These are phyloP conservation scores for Holothuria leucospilota DNA, from an alignment of 53 echinoderm and acorn worm species.

Conservation along the genomic window DNA sequence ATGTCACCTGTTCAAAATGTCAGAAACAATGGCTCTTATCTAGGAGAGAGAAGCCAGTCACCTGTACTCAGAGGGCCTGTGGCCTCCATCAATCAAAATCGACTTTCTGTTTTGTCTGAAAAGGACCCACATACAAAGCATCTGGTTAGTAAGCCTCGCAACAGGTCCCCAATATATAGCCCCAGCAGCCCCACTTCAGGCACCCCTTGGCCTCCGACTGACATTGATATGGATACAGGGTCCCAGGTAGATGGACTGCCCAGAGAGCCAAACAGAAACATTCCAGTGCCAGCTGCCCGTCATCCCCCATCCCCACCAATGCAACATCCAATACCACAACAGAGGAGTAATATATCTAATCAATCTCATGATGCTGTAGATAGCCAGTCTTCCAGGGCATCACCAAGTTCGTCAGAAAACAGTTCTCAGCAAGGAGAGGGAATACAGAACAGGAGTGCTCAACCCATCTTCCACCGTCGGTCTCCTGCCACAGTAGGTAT, in stretches of 20 bases:
- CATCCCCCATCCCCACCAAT: conserved; percentile 40
- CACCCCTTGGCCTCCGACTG: conserved; percentile 15
- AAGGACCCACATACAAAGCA: conserved; percentile 74
- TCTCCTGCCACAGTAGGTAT: conserved; percentile 90
- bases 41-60: conserved; percentile 9
- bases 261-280: conserved; percentile 29
- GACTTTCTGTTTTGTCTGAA: conserved; percentile 68
- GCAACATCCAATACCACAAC: conserved; percentile 39
- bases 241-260: conserved; percentile 14
- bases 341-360: conserved; percentile 10
- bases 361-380: neutral
- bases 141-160: conserved; percentile 71
- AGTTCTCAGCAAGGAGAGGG: conserved; percentile 33
- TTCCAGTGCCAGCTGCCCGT: neutral
- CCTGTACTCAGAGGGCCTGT: conserved; percentile 47
- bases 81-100: neutral
- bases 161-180: conserved; percentile 83
- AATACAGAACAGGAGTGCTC: conserved; percentile 34
- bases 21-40: conserved; percentile 9
- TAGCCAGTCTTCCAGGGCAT: conserved; percentile 13
- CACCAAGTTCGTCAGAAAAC: conserved; percentile 8
- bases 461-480: conserved; percentile 54
- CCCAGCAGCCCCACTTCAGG: conserved; percentile 58
- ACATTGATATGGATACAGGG: neutral
- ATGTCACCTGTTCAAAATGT: conserved; percentile 26